Percentiles rank a stretch among this genome's conserved stretches.
These are phyloP conservation scores for Callimorpha dominula DNA, from an alignment of 2,888 invertebrate genomes.

Conservation along the genomic window DNA sequence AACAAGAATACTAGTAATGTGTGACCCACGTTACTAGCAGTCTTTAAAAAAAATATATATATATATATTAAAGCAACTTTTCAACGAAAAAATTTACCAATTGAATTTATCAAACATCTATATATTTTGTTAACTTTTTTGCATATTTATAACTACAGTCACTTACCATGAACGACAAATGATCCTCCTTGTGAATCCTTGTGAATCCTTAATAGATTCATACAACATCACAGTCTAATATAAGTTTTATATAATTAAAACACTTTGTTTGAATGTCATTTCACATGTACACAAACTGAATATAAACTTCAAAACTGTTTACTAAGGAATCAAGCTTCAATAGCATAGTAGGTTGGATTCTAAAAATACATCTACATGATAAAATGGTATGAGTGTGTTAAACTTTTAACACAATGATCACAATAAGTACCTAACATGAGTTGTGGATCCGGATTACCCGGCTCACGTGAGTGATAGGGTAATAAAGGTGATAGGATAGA, in stretches of 20 bases:
- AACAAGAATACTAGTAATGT: too few relatives aligned
- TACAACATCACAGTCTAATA: conserved; percentile 58
- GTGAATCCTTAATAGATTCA: conserved; percentile 68
- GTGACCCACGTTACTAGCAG: too few relatives aligned
- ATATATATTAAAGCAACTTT: not conserved
- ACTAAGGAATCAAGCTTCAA: conserved; percentile 77
- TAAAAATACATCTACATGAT: conserved; percentile 84
- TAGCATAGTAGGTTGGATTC: conserved; percentile 74
- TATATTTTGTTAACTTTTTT: not conserved
- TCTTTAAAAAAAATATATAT: too few relatives aligned
- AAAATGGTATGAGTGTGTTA: conserved; percentile 81
- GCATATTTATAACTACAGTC: conserved; percentile 21
- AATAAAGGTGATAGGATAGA: conserved; percentile 47
- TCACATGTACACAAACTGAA: conserved; percentile 53
- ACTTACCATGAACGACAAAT: conserved; percentile 79
- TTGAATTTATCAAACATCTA: not conserved
- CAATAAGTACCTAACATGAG: conserved; percentile 69
- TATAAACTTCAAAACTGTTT: conserved; percentile 68
- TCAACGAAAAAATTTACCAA: not conserved
- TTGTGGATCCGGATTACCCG: conserved; percentile 75
- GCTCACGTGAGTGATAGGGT: conserved; percentile 57
- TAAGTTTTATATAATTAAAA: conserved; percentile 50
- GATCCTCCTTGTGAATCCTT: conserved; percentile 58
- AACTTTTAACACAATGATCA: conserved; percentile 77
- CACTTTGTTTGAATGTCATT: conserved; percentile 52